Base-by-base conservation (phyloP, 2,113 vertebrate species). In the Corapipo altera region DNA sequence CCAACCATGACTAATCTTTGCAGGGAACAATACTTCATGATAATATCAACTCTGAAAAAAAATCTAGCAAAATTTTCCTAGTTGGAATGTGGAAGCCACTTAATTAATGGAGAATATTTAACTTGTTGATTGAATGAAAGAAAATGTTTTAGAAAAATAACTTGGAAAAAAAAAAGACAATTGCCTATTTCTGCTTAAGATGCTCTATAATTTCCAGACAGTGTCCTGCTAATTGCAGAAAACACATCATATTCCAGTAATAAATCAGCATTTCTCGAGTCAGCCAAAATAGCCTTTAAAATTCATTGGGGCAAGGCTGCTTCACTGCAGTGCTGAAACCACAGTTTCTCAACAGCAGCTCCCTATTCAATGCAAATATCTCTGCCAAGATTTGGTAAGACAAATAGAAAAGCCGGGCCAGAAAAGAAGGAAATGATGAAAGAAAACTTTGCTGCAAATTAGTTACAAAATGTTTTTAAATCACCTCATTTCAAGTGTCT, bases 151-250 rank as follows among this genome's bases (percentile, higher is more conserved):
- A 71, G 37, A 65, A 89, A 90, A 85, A 86, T 73, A 52, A 43
- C 43, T 64, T 30, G 30, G 27, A 8, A 41, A 88, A 64, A 51
- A 57, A 66, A 72, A 46, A 52, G 67, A 49, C 41, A 74, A 46
- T 43, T 51, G 33, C 22, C 39, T 83, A 20, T 86, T 95, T 73
- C 88, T 95, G 20, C 69, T 8, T 43, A 33, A 89, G 57, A 66
- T 33, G 12, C 15, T 88, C 33, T 71, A 8, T 70, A 88, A 66
- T 55, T 95, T 76, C 71, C 32, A 74, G 61, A 73, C 2, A 3
- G 39, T 62, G 82, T 51, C 85, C 74, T 90, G 79, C 33, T 96
- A 95, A 96, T 91, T 93, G 54, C 66, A 82, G 85, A 91, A 95
- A 88, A 0, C 26, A 46, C 52, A 67, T 94, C 0, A 0, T 12